Conservation (phyloP, 2,888 invertebrate species). For the Orchestes rusci region DNA sequence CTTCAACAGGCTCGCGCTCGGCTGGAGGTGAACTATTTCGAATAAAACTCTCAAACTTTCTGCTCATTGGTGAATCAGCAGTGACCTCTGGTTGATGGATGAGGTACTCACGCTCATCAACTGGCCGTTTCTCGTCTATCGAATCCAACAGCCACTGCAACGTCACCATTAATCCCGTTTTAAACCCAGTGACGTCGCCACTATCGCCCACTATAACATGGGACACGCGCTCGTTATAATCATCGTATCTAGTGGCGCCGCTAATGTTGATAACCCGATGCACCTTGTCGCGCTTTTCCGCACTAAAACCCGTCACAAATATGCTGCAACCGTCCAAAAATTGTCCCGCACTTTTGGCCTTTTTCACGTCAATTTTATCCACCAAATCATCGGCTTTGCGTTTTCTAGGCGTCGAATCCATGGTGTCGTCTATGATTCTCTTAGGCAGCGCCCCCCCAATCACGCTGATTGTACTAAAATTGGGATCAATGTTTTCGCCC, state of each 20-base stretch:
- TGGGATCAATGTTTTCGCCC: constrained; percentile 39
- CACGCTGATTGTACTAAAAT: constrained; percentile 47
- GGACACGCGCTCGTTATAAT: constrained; percentile 67
- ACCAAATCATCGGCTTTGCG: constrained; percentile 21
- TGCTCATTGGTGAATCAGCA: constrained; percentile 51
- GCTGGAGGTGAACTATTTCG: neutral
- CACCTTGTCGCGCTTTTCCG: constrained; percentile 58
- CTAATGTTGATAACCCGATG: constrained; percentile 64
- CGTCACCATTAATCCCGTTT: constrained; percentile 48
- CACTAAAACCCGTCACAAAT: constrained; percentile 60
- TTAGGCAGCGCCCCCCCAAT: constrained; percentile 31
- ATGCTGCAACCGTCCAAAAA: constrained; percentile 85
- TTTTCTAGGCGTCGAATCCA: constrained; percentile 4
- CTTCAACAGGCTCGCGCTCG: constrained; percentile 14
- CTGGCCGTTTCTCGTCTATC: constrained; percentile 54
- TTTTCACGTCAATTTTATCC: constrained; percentile 53
- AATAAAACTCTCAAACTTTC: constrained; percentile 44
- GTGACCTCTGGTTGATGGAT: constrained; percentile 38
- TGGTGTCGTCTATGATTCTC: constrained; percentile 6
- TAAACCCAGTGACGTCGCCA: constrained; percentile 43
- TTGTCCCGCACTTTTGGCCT: constrained; percentile 64
- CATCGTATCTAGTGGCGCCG: constrained; percentile 77
- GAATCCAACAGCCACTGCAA: constrained; percentile 72
- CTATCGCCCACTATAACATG: constrained; percentile 70
- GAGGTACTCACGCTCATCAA: constrained; percentile 48